Base-by-base conservation (phyloP, 2,113 vertebrate species). In the Coryphaenoides rupestris region DNA sequence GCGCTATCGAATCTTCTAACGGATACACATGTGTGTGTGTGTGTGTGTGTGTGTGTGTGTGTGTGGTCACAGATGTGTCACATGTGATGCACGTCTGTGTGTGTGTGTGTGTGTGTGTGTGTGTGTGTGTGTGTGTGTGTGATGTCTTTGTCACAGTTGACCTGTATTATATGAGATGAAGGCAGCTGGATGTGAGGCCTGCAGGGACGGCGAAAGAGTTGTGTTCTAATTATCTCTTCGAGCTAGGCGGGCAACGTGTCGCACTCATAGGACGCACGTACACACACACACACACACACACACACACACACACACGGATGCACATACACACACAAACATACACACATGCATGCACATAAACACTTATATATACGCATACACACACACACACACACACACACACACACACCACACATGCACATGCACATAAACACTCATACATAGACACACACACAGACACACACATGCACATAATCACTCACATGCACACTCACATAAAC, bases 81-180 rank as follows among this genome's bases (percentile, higher is more conserved):
- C 69, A 55, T 61, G 60, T 10, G 56, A 28, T 57, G 40, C 55
- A 45, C 53, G 47, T 52, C 12, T 21, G 62, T 63, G n/a, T 33
- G 23, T 54, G 49, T 15, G 24, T 63, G 33, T 57, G 13, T 65
- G 28, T 47, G 54, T 56, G 28, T 56, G 63, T 56, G 62, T 33
- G 50, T 53, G 22, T 46, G 28, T 73, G 73, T 75, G 63, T 58
- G 50, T 71, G 68, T 53, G 55, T 56, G 68, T 16, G 66, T 55
- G 73, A 80, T 75, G 82, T 82, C 80, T 85, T 81, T 83, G 81
- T 89, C 85, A 85, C 78, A 82, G 84, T 80, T 87, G 87, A 87
- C 87, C 87, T 87, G 87, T 85, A 88, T 88, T 85, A 84, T 82
- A 81, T 87, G 79, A 84, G 83, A 81, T 87, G 79, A 85, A 87